Percentiles rank a stretch among this genome's conserved stretches.
These are phyloP conservation scores for Hydrotaea cyrtoneurina DNA, from an alignment of 2,888 invertebrate species.

Conservation along the genomic window DNA sequence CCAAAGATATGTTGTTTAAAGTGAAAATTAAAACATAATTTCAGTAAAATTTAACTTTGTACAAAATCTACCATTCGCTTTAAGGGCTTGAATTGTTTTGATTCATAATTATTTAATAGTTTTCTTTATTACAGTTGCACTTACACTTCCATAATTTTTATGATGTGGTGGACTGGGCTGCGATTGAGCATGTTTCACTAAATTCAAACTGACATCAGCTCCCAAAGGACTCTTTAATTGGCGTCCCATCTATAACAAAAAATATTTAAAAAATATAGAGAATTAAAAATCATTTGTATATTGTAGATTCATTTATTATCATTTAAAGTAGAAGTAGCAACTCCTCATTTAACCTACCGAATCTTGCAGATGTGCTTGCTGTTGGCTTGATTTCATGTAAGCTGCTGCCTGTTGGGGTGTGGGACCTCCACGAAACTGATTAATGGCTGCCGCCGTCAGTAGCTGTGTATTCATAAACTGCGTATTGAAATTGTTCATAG, in stretches of 20 bases:
- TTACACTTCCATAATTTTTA: constrained; percentile 80
- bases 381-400: constrained; percentile 78
- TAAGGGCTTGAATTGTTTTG: too few species aligned
- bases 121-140: constrained; percentile 65
- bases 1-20: too few species aligned
- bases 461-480: constrained; percentile 85
- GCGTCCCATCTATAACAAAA: constrained; percentile 77
- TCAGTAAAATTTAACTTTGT: too few species aligned
- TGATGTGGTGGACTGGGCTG: constrained; percentile 81
- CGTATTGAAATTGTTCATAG: constrained; percentile 81
- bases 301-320: background rate
- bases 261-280: constrained; percentile 8
- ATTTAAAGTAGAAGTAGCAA: background rate
- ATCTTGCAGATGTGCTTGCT: constrained; percentile 81
- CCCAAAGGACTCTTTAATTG: constrained; percentile 80
- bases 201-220: constrained; percentile 79
- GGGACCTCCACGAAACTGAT: constrained; percentile 80
- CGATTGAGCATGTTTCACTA: constrained; percentile 80
- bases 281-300: background rate
- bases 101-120: too few species aligned
- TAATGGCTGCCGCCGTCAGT: constrained; percentile 83
- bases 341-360: constrained; percentile 76
- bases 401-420: constrained; percentile 76
- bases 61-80: too few species aligned
- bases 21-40: too few species aligned